Conservation (phyloP, 2,113 vertebrate genomes). For the Osmerus eperlanus region DNA sequence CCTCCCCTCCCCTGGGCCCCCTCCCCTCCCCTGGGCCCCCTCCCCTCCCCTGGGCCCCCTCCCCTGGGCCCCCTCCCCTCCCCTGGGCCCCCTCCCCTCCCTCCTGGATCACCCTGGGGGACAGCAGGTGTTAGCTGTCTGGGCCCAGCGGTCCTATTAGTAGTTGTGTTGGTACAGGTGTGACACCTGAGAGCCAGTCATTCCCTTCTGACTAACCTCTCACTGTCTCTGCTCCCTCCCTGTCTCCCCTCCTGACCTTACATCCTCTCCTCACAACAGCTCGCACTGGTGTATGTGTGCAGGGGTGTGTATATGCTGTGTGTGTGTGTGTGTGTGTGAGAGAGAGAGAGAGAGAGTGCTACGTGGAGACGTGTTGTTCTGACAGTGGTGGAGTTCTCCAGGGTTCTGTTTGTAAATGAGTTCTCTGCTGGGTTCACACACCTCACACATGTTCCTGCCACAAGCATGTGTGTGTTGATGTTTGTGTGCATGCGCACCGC, state of each 20-base stretch:
- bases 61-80: not conserved
- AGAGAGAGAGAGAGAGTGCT: not conserved
- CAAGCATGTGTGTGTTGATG: not conserved
- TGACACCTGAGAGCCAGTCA: slow-evolving; percentile 2
- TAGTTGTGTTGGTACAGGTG: slow-evolving; percentile 1
- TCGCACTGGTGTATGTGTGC: too few relatives aligned
- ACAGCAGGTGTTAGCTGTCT: not conserved
- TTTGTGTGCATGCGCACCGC: not conserved
- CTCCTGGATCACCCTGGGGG: too few relatives aligned
- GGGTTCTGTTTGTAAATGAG: not conserved
- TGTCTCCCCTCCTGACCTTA: not conserved
- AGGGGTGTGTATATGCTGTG: too few relatives aligned
- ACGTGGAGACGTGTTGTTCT: not conserved
- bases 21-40: too few relatives aligned
- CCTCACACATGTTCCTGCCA: too few relatives aligned
- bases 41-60: not conserved
- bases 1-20: not conserved
- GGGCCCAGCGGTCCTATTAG: slow-evolving; percentile 9
- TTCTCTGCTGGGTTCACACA: not conserved
- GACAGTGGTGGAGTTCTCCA: not conserved
- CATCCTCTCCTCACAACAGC: not conserved
- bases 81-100: too few relatives aligned
- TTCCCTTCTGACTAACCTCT: not conserved
- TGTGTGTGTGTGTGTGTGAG: too few relatives aligned
- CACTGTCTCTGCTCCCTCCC: not conserved